phyloP scores from a whole-genome alignment of 2,797 vertebrate genomes.

The Oreochromis mossambicus region DNA sequence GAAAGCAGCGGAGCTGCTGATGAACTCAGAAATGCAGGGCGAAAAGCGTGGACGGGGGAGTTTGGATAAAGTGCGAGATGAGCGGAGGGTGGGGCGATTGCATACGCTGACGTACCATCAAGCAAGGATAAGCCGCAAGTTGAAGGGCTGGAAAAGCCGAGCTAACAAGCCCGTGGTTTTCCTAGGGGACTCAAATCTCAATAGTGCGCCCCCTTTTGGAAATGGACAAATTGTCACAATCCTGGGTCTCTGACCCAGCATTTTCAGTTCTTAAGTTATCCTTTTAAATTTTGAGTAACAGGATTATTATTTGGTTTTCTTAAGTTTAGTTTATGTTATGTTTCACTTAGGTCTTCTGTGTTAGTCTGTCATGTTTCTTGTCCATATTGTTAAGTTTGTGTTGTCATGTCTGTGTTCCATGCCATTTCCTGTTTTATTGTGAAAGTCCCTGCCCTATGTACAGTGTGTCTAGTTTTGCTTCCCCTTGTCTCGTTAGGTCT shows the following conservation, averaged over 20 bases:
- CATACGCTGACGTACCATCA: fast-evolving
- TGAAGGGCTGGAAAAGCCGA: not conserved
- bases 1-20: not conserved
- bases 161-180: fast-evolving
- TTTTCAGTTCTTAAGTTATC: not conserved
- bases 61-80: fast-evolving
- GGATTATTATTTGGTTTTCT: not conserved
- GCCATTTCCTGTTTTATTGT: fast-evolving
- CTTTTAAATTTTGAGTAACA: not conserved
- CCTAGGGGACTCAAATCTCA: not conserved
- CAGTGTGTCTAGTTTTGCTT: not conserved
- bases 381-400: not conserved
- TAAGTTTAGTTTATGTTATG: not conserved
- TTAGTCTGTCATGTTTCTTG: not conserved
- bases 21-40: fast-evolving
- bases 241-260: fast-evolving
- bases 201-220: not conserved
- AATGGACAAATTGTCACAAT: not conserved
- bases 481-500: fast-evolving
- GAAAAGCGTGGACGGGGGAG: not conserved
- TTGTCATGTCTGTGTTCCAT: fast-evolving
- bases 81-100: fast-evolving
- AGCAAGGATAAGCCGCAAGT: fast-evolving
- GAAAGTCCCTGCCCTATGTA: not conserved
- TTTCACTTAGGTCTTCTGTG: too few species aligned